Conservation (phyloP, 2,797 vertebrate genomes). For the Allobates femoralis region DNA sequence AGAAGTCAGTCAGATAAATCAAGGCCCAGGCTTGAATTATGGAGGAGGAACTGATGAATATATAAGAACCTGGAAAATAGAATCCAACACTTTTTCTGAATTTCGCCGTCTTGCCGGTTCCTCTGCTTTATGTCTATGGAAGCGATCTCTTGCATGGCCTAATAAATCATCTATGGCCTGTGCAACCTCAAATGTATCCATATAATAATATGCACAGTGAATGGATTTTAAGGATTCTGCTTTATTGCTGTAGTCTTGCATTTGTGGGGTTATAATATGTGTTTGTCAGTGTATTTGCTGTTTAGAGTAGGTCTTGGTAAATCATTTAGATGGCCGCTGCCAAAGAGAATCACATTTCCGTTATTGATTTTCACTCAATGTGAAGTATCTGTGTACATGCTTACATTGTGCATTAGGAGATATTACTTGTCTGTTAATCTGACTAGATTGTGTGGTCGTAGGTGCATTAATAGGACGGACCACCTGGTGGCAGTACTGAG, state of each 20-base stretch:
- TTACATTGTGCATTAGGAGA: conserved; percentile 12
- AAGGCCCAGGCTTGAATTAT: background rate
- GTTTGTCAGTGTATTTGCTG: conserved; percentile 5
- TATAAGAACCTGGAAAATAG: background rate
- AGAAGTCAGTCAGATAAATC: background rate
- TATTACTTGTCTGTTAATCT: background rate
- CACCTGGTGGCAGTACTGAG: conserved; percentile 52
- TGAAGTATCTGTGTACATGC: conserved; percentile 16
- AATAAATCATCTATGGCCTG: background rate
- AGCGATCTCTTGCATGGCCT: background rate
- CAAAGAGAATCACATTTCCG: background rate
- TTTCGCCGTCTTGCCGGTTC: no score
- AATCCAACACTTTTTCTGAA: background rate
- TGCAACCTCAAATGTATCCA: background rate
- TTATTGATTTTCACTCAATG: conserved; percentile 15
- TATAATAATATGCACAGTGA: background rate
- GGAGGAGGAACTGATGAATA: background rate
- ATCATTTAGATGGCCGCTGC: background rate
- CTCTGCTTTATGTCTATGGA: background rate
- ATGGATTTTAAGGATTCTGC: background rate
- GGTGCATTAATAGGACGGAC: background rate
- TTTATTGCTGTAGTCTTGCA: background rate
- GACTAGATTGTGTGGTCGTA: background rate
- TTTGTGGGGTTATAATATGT: background rate
- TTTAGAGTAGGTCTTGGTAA: background rate